Evolutionary conservation across 2,888 invertebrate genomes (phyloP).

Genomic region (Diarsia rubi): DNA sequence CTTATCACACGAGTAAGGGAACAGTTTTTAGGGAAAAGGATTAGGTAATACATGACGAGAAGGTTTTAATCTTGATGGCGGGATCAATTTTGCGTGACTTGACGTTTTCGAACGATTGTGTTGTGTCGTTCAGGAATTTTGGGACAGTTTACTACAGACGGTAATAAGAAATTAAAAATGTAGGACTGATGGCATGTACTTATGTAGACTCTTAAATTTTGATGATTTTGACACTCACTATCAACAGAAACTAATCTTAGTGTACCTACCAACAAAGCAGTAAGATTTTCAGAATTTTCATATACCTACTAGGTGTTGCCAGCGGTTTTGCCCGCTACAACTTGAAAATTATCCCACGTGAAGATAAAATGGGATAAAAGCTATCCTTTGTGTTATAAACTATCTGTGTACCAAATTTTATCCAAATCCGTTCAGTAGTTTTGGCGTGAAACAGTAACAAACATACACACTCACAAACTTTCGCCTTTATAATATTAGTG

Average conservation of each 20-base stretch:
- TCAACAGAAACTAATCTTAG: not conserved
- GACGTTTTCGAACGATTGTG: conserved; percentile 52
- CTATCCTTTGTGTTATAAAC: too few relatives aligned
- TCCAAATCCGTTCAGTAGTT: too few relatives aligned
- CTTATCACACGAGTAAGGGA: conserved; percentile 83
- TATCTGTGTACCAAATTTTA: too few relatives aligned
- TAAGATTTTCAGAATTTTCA: not conserved
- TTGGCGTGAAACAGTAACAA: too few relatives aligned
- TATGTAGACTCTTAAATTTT: not conserved
- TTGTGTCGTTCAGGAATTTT: conserved; percentile 12
- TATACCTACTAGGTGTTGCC: too few relatives aligned
- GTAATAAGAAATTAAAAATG: not conserved
- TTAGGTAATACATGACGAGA: conserved; percentile 81
- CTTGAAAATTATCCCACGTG: too few relatives aligned
- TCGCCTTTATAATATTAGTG: too few relatives aligned
- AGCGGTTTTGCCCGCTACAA: too few relatives aligned
- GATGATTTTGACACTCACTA: not conserved
- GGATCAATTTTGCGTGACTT: conserved; percentile 66
- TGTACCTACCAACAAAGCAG: not conserved
- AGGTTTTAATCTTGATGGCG: conserved; percentile 76
- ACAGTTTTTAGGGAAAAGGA: conserved; percentile 88
- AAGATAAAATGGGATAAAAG: too few relatives aligned
- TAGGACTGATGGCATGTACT: not conserved
- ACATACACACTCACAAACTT: too few relatives aligned
- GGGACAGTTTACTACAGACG: not conserved